Percentiles rank a stretch among this genome's conserved stretches.
Conservation (phyloP, 2,797 vertebrate genomes). For the Buceros bicornis region DNA sequence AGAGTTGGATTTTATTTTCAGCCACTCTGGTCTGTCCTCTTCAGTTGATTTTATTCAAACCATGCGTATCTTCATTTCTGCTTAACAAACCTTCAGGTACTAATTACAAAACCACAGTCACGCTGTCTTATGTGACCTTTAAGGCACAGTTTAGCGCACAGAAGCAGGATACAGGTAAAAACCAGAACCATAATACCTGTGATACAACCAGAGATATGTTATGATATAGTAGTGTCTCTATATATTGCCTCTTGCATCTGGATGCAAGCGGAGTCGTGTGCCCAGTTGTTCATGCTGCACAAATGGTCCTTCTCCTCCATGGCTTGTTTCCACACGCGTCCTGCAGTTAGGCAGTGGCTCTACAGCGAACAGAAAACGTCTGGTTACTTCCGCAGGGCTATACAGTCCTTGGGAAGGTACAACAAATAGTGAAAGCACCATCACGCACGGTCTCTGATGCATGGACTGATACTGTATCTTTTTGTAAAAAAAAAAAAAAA, state of each 20-base stretch:
- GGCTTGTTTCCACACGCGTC: not conserved
- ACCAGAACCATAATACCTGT: not conserved
- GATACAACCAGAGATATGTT: not conserved
- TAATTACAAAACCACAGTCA: not conserved
- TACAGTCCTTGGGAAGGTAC: no score
- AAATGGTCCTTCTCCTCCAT: not conserved
- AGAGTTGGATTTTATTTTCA: not conserved
- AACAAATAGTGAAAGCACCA: not conserved
- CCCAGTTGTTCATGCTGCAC: not conserved
- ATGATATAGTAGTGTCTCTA: fast-evolving
- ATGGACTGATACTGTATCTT: fast-evolving
- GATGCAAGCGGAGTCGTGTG: not conserved
- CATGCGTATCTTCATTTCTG: not conserved
- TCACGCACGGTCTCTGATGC: not conserved
- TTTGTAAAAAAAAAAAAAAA: no score
- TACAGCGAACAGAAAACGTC: not conserved
- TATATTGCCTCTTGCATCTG: not conserved
- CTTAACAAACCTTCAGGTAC: not conserved
- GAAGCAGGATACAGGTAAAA: not conserved
- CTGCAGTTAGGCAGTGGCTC: not conserved
- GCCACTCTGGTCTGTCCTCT: not conserved
- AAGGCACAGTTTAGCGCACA: not conserved
- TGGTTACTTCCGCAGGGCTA: not conserved
- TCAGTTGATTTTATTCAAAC: not conserved
- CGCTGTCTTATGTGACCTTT: not conserved